Conservation (phyloP, 1,140 invertebrate species). For the Caenorhabditis inopinata region DNA sequence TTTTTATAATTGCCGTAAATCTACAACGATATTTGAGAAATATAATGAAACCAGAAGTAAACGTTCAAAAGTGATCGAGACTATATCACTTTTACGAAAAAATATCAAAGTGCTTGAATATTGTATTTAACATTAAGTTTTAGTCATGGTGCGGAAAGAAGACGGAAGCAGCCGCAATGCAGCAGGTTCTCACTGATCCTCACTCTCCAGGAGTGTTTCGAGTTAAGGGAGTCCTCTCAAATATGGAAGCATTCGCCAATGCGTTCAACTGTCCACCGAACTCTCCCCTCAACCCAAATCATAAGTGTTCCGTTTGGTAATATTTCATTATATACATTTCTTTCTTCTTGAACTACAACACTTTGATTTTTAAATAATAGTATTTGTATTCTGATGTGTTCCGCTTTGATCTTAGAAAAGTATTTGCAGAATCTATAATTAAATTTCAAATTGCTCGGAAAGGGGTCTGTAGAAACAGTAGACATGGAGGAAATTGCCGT, state of each 20-base stretch:
- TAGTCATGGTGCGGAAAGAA: constrained; percentile 55
- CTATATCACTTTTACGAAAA: too few relatives aligned
- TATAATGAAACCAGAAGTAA: too few relatives aligned
- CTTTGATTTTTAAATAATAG: not conserved
- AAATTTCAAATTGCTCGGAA: too few relatives aligned
- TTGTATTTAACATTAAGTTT: not conserved
- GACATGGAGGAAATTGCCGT: too few relatives aligned
- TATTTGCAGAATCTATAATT: too few relatives aligned
- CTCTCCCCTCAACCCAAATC: constrained; percentile 80
- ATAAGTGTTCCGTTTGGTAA: constrained; percentile 85
- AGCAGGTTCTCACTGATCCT: constrained; percentile 76
- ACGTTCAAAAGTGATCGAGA: too few relatives aligned
- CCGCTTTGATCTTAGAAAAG: not conserved
- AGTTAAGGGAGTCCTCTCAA: constrained; percentile 79
- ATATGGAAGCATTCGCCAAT: constrained; percentile 80
- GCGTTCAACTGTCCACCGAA: constrained; percentile 78
- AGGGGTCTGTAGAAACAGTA: too few relatives aligned
- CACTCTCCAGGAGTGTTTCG: constrained; percentile 77
- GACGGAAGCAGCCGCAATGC: constrained; percentile 50
- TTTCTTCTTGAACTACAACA: not conserved
- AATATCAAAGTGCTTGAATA: too few relatives aligned
- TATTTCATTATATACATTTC: not conserved
- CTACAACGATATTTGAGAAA: too few relatives aligned
- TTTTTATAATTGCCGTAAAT: too few relatives aligned
- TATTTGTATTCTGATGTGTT: not conserved